Base-by-base conservation (phyloP, 2,797 vertebrate species). In the Gallinago nigripennis region DNA sequence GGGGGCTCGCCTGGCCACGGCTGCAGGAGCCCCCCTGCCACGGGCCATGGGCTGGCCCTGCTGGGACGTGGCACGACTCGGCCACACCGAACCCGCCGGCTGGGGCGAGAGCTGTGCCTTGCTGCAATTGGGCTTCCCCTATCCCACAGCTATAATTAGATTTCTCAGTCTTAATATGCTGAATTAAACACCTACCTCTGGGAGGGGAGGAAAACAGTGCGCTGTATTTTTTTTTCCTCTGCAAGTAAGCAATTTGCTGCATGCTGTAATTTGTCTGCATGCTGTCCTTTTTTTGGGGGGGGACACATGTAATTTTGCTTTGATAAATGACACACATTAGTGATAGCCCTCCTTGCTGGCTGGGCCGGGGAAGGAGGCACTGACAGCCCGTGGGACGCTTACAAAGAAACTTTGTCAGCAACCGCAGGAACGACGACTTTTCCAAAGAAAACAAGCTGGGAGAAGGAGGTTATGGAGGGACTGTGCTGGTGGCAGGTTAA, bases 261-360 rank as follows among this genome's bases (percentile, higher is more conserved):
- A 84, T 35, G 86, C 92, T 97, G 58, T 97, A 97, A 98, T 98
- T 97, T 97, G 92, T 93, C 88, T 96, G 91, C 75, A 84, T 63
- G 91, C 88, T 95, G 56, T 82, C 83, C 80, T 37, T 37, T 37
- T 60, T 60, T 92, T 89, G 94, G 92, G 95, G 95, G 58, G 82
- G 88, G 90, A 97, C 95, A 96, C 87, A 80, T 97, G 64, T 97
- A 97, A 98, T 98, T 98, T 98, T 96, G 78, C 93, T 97, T 95
- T 97, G 97, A 97, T 97, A 97, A 97, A 97, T 96, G 96, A 97
- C 95, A 97, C 82, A 96, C 93, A 96, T 96, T 92, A 91, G 82
- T 61, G 86, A 93, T 94, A 94, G 88, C 60, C 82, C 86, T 95
- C 75, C 71, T 86, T 75, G 79, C 90, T 2, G 92, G 93, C 86